Conservation (phyloP, 2,797 vertebrate genomes). For the Melanotaenia maccullochi region DNA sequence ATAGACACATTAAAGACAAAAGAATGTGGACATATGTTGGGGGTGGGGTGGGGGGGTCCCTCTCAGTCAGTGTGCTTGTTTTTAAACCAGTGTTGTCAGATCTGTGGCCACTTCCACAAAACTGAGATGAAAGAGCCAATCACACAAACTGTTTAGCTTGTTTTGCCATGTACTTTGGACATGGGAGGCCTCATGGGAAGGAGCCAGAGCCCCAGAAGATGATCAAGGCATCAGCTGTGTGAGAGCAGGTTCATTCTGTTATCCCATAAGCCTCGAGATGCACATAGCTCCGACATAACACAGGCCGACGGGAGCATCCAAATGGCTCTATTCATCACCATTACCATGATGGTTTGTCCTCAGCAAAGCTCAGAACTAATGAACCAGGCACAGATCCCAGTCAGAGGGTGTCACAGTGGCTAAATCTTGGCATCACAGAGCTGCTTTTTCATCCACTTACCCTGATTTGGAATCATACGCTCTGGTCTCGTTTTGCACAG, state of each 20-base stretch:
- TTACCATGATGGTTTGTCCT: slow-evolving; percentile 57
- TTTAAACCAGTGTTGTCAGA: slow-evolving; percentile 6
- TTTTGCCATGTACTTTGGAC: slow-evolving; percentile 29
- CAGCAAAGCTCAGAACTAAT: slow-evolving; percentile 58
- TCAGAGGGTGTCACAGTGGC: slow-evolving; percentile 31
- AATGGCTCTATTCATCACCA: slow-evolving; percentile 74
- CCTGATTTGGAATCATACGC: slow-evolving; percentile 93
- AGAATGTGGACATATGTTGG: slow-evolving; percentile 1
- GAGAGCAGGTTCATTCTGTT: slow-evolving; percentile 54
- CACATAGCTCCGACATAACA: slow-evolving; percentile 57
- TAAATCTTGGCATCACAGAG: slow-evolving; percentile 23
- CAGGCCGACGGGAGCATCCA: slow-evolving; percentile 55
- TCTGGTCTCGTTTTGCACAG: slow-evolving; percentile 93
- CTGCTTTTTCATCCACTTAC: slow-evolving; percentile 81
- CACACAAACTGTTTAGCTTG: slow-evolving; percentile 19
- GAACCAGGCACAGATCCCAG: slow-evolving; percentile 55
- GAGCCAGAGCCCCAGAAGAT: slow-evolving; percentile 38
- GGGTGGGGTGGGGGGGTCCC: neutral
- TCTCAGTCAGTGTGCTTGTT: slow-evolving; percentile 1
- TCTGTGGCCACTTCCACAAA: slow-evolving; percentile 12
- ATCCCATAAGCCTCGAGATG: slow-evolving; percentile 46
- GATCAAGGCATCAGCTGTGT: slow-evolving; percentile 70
- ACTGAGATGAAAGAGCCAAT: slow-evolving; percentile 30
- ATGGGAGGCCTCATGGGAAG: slow-evolving; percentile 47
- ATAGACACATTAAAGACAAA: neutral